These are phyloP conservation scores for Ameiurus melas DNA, from an alignment of 2,113 vertebrate species.

Conservation along the genomic window DNA sequence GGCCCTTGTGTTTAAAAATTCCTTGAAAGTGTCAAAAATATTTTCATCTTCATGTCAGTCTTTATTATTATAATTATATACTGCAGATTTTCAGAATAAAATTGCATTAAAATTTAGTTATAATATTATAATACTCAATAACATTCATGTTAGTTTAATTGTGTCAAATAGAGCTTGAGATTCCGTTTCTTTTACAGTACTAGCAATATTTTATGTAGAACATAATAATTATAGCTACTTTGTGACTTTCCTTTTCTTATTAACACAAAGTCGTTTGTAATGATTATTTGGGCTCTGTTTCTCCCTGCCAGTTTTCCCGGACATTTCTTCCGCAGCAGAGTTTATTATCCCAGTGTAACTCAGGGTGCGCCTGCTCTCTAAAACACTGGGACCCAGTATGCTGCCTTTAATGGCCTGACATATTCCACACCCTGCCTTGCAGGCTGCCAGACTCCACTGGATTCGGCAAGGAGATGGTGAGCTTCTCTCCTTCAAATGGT, in stretches of 20 bases:
- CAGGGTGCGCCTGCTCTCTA: slow-evolving; percentile 80
- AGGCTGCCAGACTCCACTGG: slow-evolving; percentile 80
- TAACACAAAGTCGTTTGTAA: neutral
- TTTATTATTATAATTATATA: neutral
- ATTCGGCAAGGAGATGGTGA: slow-evolving; percentile 78
- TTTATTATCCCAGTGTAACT: slow-evolving; percentile 86
- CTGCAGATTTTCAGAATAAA: neutral
- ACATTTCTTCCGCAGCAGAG: slow-evolving; percentile 66
- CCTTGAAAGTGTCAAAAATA: neutral
- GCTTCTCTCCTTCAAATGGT: slow-evolving; percentile 32
- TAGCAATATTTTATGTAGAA: neutral
- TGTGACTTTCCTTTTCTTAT: neutral
- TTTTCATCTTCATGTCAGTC: neutral
- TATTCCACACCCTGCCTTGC: slow-evolving; percentile 89
- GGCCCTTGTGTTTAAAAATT: neutral
- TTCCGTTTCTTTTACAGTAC: neutral
- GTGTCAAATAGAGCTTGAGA: neutral
- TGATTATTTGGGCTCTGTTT: neutral
- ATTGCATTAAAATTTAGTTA: no score
- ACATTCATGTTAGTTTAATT: neutral
- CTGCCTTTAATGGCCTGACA: slow-evolving; percentile 85
- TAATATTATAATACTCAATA: no score
- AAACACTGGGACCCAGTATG: slow-evolving; percentile 93
- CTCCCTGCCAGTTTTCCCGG: slow-evolving; percentile 63
- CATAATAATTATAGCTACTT: neutral